Percentiles rank a stretch among this genome's conserved stretches.
These are phyloP conservation scores for Netelia fuscicornis DNA, from an alignment of 2,888 invertebrate genomes.

Conservation along the genomic window DNA sequence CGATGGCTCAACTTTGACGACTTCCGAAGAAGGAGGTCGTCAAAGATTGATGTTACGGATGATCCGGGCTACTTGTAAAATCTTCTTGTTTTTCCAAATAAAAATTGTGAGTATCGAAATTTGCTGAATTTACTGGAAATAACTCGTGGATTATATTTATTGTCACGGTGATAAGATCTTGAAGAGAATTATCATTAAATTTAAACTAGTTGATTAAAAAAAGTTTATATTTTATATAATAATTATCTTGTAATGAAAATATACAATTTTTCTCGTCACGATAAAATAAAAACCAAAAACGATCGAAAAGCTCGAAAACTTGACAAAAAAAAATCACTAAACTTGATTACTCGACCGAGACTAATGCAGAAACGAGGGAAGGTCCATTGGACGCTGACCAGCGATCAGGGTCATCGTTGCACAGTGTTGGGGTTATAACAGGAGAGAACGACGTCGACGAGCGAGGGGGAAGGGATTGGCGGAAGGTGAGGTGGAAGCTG, in stretches of 20 bases:
- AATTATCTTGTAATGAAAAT: too few species aligned
- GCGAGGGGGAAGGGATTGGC: slow-evolving; percentile 39
- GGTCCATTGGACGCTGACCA: slow-evolving; percentile 48
- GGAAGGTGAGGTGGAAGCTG: slow-evolving; percentile 73
- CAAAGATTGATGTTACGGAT: background rate
- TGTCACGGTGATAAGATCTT: too few species aligned
- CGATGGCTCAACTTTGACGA: slow-evolving; percentile 16
- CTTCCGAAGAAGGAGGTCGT: background rate
- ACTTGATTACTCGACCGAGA: background rate
- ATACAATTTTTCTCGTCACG: background rate
- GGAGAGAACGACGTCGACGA: slow-evolving; percentile 57
- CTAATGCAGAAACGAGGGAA: slow-evolving; percentile 17
- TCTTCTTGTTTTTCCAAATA: too few species aligned
- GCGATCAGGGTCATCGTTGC: slow-evolving; percentile 18
- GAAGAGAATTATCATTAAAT: too few species aligned
- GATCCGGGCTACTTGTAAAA: background rate
- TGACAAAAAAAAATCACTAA: slow-evolving; percentile 1
- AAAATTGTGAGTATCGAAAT: too few species aligned
- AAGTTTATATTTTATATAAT: too few species aligned
- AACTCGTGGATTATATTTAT: too few species aligned
- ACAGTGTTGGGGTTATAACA: slow-evolving; percentile 40
- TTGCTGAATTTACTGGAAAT: too few species aligned
- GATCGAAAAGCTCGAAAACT: background rate
- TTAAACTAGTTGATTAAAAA: too few species aligned
- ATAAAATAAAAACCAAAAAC: background rate